Conservation (phyloP, 2,888 invertebrate species). For the Myopa testacea region DNA sequence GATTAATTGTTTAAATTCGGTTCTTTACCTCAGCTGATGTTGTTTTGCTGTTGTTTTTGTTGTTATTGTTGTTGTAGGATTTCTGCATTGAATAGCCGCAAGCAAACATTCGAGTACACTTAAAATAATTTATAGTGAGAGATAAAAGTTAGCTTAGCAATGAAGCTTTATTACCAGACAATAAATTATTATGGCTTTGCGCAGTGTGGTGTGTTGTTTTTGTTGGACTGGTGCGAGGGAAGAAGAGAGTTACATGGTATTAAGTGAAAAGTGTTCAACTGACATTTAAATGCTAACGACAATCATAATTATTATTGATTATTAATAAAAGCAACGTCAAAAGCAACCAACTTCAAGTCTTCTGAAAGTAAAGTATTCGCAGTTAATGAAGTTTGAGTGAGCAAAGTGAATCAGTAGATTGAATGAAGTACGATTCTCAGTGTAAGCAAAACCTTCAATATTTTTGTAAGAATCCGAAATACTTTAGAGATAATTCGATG, state of each 20-base stretch:
- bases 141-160: slow-evolving; percentile 29
- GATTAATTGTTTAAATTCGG: slow-evolving; percentile 30
- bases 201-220: too few species aligned
- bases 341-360: neutral
- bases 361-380: neutral
- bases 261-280: slow-evolving; percentile 11
- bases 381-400: too few species aligned
- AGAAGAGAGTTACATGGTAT: neutral
- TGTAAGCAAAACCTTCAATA: too few species aligned
- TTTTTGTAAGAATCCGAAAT: too few species aligned
- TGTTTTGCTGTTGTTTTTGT: neutral
- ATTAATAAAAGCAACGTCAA: slow-evolving; percentile 13
- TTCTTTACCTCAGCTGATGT: neutral
- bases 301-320: slow-evolving; percentile 23
- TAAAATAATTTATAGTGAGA: slow-evolving; percentile 27
- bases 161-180: slow-evolving; percentile 29
- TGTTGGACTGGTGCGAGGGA: neutral
- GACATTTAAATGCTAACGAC: slow-evolving; percentile 25
- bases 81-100: slow-evolving; percentile 15
- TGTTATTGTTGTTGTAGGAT: neutral
- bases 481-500: too few species aligned
- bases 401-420: neutral
- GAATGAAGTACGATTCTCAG: neutral
- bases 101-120: slow-evolving; percentile 19
- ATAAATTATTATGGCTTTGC: slow-evolving; percentile 20